These are phyloP conservation scores for Metellina segmentata DNA, from an alignment of 2,888 invertebrate genomes.

Conservation along the genomic window DNA sequence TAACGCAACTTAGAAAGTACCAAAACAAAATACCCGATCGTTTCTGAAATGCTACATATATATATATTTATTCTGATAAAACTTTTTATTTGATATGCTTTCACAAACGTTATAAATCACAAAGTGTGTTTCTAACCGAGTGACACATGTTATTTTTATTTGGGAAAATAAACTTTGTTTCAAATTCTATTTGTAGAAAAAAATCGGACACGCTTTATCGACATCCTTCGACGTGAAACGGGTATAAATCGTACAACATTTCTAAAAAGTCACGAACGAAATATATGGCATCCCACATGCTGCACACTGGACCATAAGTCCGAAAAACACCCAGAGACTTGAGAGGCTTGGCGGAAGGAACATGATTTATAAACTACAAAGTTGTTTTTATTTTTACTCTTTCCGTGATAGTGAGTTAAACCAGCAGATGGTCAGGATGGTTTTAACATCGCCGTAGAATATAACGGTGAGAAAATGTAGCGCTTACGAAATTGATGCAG, in stretches of 20 bases:
- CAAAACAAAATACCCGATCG: too few relatives aligned
- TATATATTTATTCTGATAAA: background rate
- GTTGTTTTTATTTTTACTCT: background rate
- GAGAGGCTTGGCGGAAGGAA: background rate
- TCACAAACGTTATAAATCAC: background rate
- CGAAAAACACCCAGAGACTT: background rate
- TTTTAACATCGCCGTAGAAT: background rate
- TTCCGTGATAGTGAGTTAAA: background rate
- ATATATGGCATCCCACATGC: background rate
- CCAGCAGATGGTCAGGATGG: background rate
- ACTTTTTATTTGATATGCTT: background rate
- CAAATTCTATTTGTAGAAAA: background rate
- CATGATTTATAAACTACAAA: conserved; percentile 20
- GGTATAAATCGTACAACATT: background rate
- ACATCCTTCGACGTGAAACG: background rate
- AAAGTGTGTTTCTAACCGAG: background rate
- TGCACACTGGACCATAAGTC: background rate
- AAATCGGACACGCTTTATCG: background rate
- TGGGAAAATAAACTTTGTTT: background rate
- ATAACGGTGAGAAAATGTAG: background rate
- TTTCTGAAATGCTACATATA: too few relatives aligned
- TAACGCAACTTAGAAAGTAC: too few relatives aligned
- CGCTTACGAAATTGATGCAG: too few relatives aligned
- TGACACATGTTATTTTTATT: background rate
- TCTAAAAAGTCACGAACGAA: background rate